These are phyloP conservation scores for Isurus oxyrinchus DNA, from an alignment of 2,113 vertebrate genomes.

Conservation along the genomic window DNA sequence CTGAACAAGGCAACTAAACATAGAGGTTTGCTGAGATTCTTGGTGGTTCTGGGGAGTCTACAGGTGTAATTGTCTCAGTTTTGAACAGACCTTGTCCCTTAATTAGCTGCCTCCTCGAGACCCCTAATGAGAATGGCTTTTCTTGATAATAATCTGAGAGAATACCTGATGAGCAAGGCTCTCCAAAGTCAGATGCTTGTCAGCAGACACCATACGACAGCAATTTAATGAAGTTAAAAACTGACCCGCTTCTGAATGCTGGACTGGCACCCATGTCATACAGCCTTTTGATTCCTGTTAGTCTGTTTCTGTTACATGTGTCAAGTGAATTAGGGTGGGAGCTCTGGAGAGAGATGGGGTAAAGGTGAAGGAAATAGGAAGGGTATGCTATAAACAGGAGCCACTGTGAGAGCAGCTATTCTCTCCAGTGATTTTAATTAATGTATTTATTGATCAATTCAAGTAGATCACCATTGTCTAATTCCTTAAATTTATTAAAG, in stretches of 20 bases:
- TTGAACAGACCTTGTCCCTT: slow-evolving; percentile 82
- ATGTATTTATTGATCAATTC: slow-evolving; percentile 20
- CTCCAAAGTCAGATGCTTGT: slow-evolving; percentile 79
- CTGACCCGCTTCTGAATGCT: slow-evolving; percentile 68
- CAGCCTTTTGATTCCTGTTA: slow-evolving; percentile 50
- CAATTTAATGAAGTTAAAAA: slow-evolving; percentile 95
- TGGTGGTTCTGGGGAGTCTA: slow-evolving; percentile 78
- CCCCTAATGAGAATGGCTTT: slow-evolving; percentile 88
- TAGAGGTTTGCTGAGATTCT: slow-evolving; percentile 69
- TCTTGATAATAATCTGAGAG: slow-evolving; percentile 88
- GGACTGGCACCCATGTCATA: slow-evolving; percentile 49
- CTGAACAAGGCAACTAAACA: slow-evolving; percentile 63
- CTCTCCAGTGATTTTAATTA: slow-evolving; percentile 40
- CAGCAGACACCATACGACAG: slow-evolving; percentile 83
- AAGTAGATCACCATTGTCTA: slow-evolving; percentile 14
- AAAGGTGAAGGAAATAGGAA: slow-evolving; percentile 49
- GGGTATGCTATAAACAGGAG: slow-evolving; percentile 46
- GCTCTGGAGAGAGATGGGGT: slow-evolving; percentile 48
- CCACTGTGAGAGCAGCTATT: slow-evolving; percentile 46
- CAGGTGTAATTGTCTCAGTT: slow-evolving; percentile 90
- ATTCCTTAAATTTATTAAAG: slow-evolving; percentile 34
- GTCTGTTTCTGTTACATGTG: slow-evolving; percentile 41
- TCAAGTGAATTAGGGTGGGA: slow-evolving; percentile 42
- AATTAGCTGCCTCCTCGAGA: slow-evolving; percentile 90
- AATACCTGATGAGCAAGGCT: slow-evolving; percentile 89